Base-by-base conservation (phyloP, 2,888 invertebrate species). In the Eilema griseolum region DNA sequence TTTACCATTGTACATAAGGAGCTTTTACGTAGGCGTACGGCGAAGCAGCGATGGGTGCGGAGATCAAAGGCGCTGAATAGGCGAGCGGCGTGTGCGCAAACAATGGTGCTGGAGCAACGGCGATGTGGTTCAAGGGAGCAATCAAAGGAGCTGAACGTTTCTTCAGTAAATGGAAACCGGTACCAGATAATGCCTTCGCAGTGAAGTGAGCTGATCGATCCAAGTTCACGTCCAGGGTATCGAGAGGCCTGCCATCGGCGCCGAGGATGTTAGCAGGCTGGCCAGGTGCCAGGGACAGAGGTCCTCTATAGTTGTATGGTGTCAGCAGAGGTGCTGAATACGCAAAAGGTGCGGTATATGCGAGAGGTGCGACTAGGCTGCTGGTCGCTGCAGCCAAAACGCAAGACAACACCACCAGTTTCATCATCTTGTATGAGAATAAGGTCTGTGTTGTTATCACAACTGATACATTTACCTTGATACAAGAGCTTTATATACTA, bases 391-490 rank as follows among this genome's bases (percentile, higher is more conserved):
- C 92, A 79, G 96, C 96, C 90, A 96, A 81, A 83, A 96, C 87
- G 92, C 96, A 96, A 86, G 95, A 96, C 94, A 96, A 96, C 90
- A 96, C 96, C 95, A 96, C 96, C 95, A 95, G 89, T 87, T 95
- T 94, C 90, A 95, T 88, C 95, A 95, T 95, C 82, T 85, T 93
- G 90, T 82, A 75, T 59, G 60, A 70, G 72, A 70, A 28, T 88
- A 86, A 89, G 93, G 94, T 93, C 93, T 94, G 94, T 94, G 93
- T 92, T 92, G 90, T 70, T 85, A 61, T 61, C 76, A 80, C 77
- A 83, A 93, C 92, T 92, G 92, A 92, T 93, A 85, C 85, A 70
- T 71, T 77, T 77, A 69, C 74, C 74, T 70, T 65, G 75, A 73
- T 78, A 80, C 84, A 79, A 73, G 72, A 73, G 63, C 76, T 80